Conservation (phyloP, 37 sponge, comb jelly and placozoan genomes). For the Chondrilla cf. caribensis region DNA sequence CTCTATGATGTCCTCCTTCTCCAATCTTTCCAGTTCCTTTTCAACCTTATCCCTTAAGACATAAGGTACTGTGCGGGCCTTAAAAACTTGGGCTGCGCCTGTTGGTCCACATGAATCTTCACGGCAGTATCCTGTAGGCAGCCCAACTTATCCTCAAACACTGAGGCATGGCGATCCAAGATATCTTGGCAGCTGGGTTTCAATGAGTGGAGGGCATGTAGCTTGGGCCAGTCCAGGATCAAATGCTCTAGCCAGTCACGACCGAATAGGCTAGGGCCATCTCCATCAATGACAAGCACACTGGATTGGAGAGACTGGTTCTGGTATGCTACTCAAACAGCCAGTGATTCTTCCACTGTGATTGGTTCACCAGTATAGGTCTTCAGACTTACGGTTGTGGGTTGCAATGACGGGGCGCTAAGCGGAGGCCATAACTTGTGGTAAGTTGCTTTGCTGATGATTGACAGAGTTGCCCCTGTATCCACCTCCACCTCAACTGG, state of each 20-base stretch:
- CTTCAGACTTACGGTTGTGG: neutral
- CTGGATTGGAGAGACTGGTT: neutral
- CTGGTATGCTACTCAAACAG: neutral
- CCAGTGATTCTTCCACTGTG: neutral
- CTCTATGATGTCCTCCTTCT: conserved; percentile 18
- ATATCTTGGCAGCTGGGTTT: too few species aligned
- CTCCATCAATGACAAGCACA: neutral
- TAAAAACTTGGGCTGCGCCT: conserved; percentile 9
- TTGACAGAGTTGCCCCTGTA: neutral
- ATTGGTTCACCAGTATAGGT: neutral
- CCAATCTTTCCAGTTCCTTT: conserved; percentile 11
- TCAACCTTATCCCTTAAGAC: conserved; percentile 33
- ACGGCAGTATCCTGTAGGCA: neutral
- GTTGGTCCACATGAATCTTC: neutral
- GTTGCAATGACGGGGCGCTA: neutral
- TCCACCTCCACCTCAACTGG: neutral
- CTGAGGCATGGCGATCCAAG: neutral
- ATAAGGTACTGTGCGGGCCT: conserved; percentile 36
- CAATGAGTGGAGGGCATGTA: neutral
- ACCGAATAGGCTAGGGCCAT: neutral
- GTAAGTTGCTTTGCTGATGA: neutral
- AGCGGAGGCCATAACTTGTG: neutral
- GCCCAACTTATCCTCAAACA: neutral
- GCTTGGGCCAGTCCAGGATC: neutral
- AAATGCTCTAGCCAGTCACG: neutral